Percentiles rank a stretch among this genome's conserved stretches.
phyloP scores from a whole-genome alignment of 2,888 invertebrate species.

The Cheilosia impressa region DNA sequence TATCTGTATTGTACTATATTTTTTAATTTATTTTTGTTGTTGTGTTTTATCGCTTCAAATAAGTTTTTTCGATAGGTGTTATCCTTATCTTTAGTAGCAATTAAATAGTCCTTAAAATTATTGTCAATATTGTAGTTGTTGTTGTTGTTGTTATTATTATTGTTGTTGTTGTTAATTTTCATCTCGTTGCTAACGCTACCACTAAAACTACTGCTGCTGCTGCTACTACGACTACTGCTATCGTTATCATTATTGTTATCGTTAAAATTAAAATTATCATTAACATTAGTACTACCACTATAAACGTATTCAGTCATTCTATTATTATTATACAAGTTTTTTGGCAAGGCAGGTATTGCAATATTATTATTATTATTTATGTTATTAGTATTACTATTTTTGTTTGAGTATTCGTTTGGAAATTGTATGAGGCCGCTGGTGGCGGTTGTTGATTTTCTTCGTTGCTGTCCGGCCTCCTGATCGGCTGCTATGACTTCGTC shows the following conservation, averaged over 20 bases:
- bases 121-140: conserved; percentile 78
- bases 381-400: conserved; percentile 78
- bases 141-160: conserved; percentile 48
- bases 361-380: conserved; percentile 76
- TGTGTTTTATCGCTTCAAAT: conserved; percentile 78
- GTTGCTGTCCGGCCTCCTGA: conserved; percentile 47
- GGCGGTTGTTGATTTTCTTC: conserved; percentile 69
- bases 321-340: conserved; percentile 81
- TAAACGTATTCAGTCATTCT: conserved; percentile 75
- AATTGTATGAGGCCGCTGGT: conserved; percentile 76
- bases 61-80: conserved; percentile 76
- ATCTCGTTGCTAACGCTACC: conserved; percentile 46
- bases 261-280: conserved; percentile 60
- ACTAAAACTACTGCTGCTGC: conserved; percentile 32
- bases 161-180: conserved; percentile 51
- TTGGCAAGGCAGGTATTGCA: conserved; percentile 84
- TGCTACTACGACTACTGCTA: conserved; percentile 70
- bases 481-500: conserved; percentile 6
- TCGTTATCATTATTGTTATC: conserved; percentile 72
- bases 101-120: conserved; percentile 80
- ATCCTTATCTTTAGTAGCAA: conserved; percentile 78
- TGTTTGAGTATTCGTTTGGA: conserved; percentile 83
- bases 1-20: conserved; percentile 84
- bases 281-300: conserved; percentile 71
- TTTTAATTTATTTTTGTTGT: conserved; percentile 82